Base-by-base conservation (phyloP, 1,140 invertebrate genomes). In the Trialeurodes vaporariorum region DNA sequence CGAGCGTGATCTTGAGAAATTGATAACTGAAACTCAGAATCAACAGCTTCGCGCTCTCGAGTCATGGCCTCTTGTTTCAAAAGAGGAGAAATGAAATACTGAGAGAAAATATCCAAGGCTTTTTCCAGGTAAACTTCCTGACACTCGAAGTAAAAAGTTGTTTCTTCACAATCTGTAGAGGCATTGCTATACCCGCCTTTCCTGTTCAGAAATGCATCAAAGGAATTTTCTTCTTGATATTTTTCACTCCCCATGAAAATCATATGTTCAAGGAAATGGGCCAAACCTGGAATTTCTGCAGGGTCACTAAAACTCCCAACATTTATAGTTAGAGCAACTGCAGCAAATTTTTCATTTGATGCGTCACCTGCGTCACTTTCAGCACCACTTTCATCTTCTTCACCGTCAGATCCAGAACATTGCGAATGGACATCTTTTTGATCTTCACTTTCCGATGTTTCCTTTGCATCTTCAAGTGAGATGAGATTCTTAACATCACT, bases 261-360 rank as follows among this genome's bases (percentile, higher is more conserved):
- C 93, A 97, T 96, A 76, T 98, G 94, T 77, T 98, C 94, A 62
- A 96, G 84, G 79, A 98, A 96, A 79, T 98, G 94, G 1, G 94
- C 93, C 72, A 97, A 75, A 1, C 95, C 95, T 69, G 88, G 92
- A 63, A 95, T 85, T 59, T 90, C 81, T 59, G 77, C 73, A 0
- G 92, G 92, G 75, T 87, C 85, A 66, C 72, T 73, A 65, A 77
- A 77, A 69, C 75, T 76, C 13, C 77, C 76, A 27, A 89, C 88
- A 58, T 85, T 83, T 17, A 91, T 83, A 67, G 83, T 83, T 1
- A 92, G 75, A 9, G 84, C 64, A 27, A 68, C 40, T 25, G 67
- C 64, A 23, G 40, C 64, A 25, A 58, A 24, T 22, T 59, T 24
- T 24, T 59, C 24, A 25, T 59, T 22, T 58, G 40, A 34, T 9